A percentile compares a stretch with the other conserved stretches of the same genome.
phyloP scores from a whole-genome alignment of 2,888 invertebrate species.

The Catocala sponsa region DNA sequence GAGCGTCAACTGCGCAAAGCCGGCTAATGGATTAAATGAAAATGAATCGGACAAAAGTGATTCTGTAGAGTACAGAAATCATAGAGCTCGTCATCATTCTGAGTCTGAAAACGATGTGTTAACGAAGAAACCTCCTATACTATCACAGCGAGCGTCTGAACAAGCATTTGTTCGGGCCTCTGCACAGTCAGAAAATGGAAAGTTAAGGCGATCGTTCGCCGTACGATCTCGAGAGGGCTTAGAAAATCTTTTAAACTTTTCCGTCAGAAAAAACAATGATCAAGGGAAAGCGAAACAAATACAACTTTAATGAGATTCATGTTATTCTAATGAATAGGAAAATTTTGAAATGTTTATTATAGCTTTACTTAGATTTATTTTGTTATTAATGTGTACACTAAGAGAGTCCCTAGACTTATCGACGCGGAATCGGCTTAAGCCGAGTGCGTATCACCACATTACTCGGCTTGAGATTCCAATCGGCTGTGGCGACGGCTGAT shows the following conservation, averaged over 20 bases:
- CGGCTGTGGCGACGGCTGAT: too few species aligned
- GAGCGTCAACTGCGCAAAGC: constrained; percentile 42
- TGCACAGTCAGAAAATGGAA: constrained; percentile 71
- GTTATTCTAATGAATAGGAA: constrained; percentile 18
- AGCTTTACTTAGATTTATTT: constrained; percentile 45
- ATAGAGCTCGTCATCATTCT: constrained; percentile 64
- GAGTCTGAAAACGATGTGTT: constrained; percentile 60
- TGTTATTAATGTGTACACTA: constrained; percentile 25
- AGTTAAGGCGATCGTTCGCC: constrained; percentile 79
- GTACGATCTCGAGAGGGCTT: constrained; percentile 82
- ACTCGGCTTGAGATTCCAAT: too few species aligned
- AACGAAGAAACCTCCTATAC: constrained; percentile 49
- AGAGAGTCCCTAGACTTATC: too few species aligned
- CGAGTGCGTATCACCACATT: too few species aligned
- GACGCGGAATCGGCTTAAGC: too few species aligned
- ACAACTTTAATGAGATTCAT: constrained; percentile 51
- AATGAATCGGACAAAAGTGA: constrained; percentile 53
- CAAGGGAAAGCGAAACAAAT: constrained; percentile 68
- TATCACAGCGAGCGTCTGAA: constrained; percentile 68
- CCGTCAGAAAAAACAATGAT: constrained; percentile 71
- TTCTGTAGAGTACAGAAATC: constrained; percentile 70
- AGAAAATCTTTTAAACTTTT: constrained; percentile 77
- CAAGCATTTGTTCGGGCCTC: constrained; percentile 70
- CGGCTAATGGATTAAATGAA: constrained; percentile 44
- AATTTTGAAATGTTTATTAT: constrained; percentile 25